phyloP scores from a whole-genome alignment of 2,888 invertebrate genomes.

The Lycaena phlaeas region DNA sequence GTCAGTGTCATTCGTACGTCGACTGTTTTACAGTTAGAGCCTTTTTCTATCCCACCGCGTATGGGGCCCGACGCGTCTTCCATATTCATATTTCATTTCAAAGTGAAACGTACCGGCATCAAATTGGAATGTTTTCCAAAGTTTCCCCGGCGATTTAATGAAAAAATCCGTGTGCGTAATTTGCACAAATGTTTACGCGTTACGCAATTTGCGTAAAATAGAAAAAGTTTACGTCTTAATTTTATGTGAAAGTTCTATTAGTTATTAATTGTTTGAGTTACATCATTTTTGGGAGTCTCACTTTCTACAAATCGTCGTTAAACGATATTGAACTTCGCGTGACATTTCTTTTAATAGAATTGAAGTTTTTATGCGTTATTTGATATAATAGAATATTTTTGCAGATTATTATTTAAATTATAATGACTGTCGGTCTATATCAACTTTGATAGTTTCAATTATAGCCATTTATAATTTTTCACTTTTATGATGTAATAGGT shows the following conservation, averaged over 20 bases:
- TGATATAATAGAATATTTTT: too few relatives aligned
- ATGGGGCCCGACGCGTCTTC: slow-evolving; percentile 44
- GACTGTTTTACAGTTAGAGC: slow-evolving; percentile 61
- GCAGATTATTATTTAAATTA: too few relatives aligned
- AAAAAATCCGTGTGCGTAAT: not conserved
- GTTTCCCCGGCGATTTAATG: not conserved
- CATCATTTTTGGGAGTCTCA: slow-evolving; percentile 6
- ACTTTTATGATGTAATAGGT: too few relatives aligned
- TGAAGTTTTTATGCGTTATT: too few relatives aligned
- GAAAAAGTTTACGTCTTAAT: too few relatives aligned
- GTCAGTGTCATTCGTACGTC: slow-evolving; percentile 62
- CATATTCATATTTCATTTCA: slow-evolving; percentile 49
- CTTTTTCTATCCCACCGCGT: slow-evolving; percentile 45
- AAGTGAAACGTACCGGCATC: slow-evolving; percentile 39
- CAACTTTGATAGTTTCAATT: too few relatives aligned
- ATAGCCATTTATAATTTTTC: too few relatives aligned
- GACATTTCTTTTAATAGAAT: too few relatives aligned
- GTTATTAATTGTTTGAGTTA: slow-evolving; percentile 6
- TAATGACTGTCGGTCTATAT: too few relatives aligned
- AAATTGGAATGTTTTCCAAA: slow-evolving; percentile 3
- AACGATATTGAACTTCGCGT: too few relatives aligned
- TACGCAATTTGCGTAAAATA: too few relatives aligned
- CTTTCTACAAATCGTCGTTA: slow-evolving; percentile 10
- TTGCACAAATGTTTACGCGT: too few relatives aligned
- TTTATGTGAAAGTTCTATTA: slow-evolving; percentile 2